phyloP scores from a whole-genome alignment of 37 sponge, comb jelly and placozoan species.

The Aphrocallistes beatrix region DNA sequence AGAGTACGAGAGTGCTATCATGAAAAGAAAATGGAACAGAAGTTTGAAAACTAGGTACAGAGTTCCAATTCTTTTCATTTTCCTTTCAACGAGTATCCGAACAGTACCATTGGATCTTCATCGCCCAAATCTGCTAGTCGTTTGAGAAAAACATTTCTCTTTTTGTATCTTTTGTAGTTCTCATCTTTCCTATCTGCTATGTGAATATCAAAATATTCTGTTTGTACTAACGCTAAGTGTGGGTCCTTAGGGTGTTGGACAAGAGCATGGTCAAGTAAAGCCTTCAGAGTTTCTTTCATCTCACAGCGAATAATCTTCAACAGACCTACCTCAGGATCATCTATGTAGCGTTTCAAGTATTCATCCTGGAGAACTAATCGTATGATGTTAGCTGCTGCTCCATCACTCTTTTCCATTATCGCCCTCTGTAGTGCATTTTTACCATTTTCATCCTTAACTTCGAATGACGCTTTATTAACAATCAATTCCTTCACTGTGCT shows the following conservation, averaged over 20 bases:
- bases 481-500: neutral
- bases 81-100: neutral
- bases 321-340: neutral
- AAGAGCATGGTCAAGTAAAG: neutral
- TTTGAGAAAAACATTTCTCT: neutral
- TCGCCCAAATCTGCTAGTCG: neutral
- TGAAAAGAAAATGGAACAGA: neutral
- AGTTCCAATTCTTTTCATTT: neutral
- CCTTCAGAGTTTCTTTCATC: neutral
- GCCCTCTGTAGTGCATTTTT: neutral
- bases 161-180: neutral
- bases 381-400: neutral
- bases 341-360: neutral
- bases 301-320: neutral
- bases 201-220: neutral
- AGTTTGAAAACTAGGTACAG: neutral
- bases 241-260: neutral
- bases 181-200: neutral
- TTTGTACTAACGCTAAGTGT: neutral
- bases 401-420: neutral
- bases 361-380: neutral
- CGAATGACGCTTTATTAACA: neutral
- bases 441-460: neutral
- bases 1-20: neutral
- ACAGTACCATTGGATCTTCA: neutral